Evolutionary conservation across 2,888 invertebrate genomes (phyloP), one percentile per base, ranked within the genome.

Genomic region (Hypomecis atomaria): DNA sequence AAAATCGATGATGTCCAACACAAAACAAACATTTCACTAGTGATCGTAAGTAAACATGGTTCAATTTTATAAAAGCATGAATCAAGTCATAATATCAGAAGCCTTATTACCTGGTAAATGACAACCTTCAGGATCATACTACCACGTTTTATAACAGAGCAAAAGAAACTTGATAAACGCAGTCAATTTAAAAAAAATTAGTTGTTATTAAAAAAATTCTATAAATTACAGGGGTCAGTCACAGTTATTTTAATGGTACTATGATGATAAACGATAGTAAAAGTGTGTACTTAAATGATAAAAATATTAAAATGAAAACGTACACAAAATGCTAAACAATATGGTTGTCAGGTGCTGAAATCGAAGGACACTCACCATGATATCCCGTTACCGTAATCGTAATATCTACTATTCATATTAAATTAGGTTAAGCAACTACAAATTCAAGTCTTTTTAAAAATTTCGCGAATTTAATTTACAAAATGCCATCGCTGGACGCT

Each of bases 301-400:
- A 59, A 55, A 44, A 56, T 42, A 49, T 23, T 38, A 52, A 60
- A 53, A 57, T 44, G 75, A 82, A 86, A 89, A 89, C 87, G 88
- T 88, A 87, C 73, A 86, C 86, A 87, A 82, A 82, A 79, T 76
- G 81, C 79, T 79, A 81, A 84, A 85, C 88, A 90, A 88, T 84
- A 90, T 90, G 90, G 88, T 85, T 86, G 89, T 88, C 86, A 83
- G 73, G 74, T 71, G 65, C 70, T 66, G 70, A 77, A 78, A 80
- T 68, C 72, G 72, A 75, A 77, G 66, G 75, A 72, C 78, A 92
- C 93, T 93, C 74, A 93, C 93, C 93, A 93, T 88, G 93, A 91
- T 87, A 93, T 87, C 79, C 88, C 90, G 86, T 88, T 93, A 85
- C 88, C 84, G 86, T 90, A 93, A 88, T 93, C 93, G 89, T 89